Evolutionary conservation across 2,113 vertebrate genomes (phyloP).

Genomic region (Cavia aperea): DNA sequence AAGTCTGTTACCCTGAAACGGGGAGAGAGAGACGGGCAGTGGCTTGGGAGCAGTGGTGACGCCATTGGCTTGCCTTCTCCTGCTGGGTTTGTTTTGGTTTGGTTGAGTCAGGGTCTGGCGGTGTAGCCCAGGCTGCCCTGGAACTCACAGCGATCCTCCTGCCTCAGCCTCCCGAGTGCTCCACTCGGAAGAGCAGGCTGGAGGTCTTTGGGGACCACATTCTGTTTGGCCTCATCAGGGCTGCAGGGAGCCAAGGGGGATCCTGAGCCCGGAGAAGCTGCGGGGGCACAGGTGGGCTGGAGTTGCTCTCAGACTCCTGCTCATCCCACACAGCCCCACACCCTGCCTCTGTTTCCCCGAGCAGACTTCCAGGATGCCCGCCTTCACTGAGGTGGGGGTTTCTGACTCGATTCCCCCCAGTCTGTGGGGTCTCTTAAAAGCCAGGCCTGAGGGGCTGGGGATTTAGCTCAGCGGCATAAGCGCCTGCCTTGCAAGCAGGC

Average conservation of each 20-base stretch:
- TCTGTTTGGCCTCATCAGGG: rapidly evolving
- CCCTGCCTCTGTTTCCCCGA: neutral
- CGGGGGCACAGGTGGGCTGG: neutral
- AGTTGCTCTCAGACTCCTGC: neutral
- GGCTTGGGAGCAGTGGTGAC: neutral
- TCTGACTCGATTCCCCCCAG: neutral
- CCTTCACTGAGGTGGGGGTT: neutral
- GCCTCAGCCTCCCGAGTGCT: no score
- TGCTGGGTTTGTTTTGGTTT: neutral
- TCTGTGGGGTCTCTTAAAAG: neutral
- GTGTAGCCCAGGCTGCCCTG: neutral
- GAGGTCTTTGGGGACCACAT: neutral
- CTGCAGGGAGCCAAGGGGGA: neutral
- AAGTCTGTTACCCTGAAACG: neutral
- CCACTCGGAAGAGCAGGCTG: neutral
- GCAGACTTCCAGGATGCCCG: neutral
- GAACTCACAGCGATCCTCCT: no score
- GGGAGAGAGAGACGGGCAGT: no score
- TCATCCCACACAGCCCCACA: neutral
- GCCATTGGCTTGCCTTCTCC: neutral
- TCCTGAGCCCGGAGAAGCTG: neutral
- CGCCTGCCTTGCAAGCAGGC: no score
- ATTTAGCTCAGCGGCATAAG: no score
- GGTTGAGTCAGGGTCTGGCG: neutral
- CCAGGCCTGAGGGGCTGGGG: no score